Evolutionary conservation across 2,888 invertebrate species (phyloP).

Genomic region (Aplocera efformata): DNA sequence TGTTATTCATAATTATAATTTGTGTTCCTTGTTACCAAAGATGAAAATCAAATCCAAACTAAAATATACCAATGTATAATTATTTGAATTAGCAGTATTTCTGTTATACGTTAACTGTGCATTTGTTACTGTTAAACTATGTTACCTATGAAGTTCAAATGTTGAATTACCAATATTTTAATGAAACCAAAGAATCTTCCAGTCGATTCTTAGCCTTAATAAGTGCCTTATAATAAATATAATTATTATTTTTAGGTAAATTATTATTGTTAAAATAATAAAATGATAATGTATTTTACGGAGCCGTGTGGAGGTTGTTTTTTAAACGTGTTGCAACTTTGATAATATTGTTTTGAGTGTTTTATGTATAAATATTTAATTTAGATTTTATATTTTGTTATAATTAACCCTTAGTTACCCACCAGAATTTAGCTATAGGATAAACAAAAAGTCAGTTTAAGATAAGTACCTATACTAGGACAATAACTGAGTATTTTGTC

Average conservation of each 20-base stretch:
- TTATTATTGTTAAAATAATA: constrained; percentile 45
- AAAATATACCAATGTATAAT: constrained; percentile 37
- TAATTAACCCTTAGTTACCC: constrained; percentile 42
- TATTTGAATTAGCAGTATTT: constrained; percentile 45
- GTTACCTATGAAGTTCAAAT: constrained; percentile 75
- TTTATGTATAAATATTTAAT: constrained; percentile 37
- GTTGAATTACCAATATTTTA: constrained; percentile 57
- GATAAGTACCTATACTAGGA: too few relatives aligned
- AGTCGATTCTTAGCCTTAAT: constrained; percentile 67
- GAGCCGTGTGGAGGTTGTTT: constrained; percentile 29
- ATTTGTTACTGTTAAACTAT: constrained; percentile 67
- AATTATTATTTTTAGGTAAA: constrained; percentile 52
- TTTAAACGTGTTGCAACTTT: constrained; percentile 31
- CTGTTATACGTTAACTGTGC: constrained; percentile 44
- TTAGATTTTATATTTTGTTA: constrained; percentile 39
- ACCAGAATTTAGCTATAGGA: constrained; percentile 47
- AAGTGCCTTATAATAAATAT: constrained; percentile 52
- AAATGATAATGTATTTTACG: constrained; percentile 1
- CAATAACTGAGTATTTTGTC: too few relatives aligned
- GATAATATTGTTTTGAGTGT: constrained; percentile 41
- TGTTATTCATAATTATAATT: constrained; percentile 57
- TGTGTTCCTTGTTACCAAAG: constrained; percentile 80
- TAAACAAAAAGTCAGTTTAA: constrained; percentile 27
- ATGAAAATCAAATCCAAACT: constrained; percentile 46
- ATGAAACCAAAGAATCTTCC: constrained; percentile 72